A percentile compares a stretch with the other conserved stretches of the same genome.
Evolutionary conservation across 2,888 invertebrate species (phyloP).

Genomic region (Eupithecia tripunctaria): DNA sequence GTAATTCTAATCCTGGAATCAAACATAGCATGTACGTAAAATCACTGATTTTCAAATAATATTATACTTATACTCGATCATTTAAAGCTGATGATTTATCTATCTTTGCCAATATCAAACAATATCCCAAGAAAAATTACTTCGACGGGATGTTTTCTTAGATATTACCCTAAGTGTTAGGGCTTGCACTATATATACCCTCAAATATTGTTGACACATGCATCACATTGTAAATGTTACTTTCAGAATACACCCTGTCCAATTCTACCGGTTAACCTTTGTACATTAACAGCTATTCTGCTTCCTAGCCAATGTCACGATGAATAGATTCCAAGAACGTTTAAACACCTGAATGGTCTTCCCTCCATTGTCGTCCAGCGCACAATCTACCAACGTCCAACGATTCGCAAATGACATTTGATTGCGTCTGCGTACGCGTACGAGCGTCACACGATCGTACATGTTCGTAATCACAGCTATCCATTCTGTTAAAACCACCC

Average conservation of each 20-base stretch:
- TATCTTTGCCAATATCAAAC: neutral
- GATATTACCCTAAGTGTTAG: too few species aligned
- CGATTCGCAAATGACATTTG: conserved; percentile 58
- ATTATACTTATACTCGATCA: too few species aligned
- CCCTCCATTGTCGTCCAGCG: conserved; percentile 23
- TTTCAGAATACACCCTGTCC: neutral
- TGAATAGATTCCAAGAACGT: conserved; percentile 13
- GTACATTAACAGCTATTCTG: neutral
- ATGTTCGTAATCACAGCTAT: conserved; percentile 83
- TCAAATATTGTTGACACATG: neutral
- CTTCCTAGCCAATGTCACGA: conserved; percentile 9
- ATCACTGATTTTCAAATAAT: neutral
- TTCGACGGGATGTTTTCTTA: too few species aligned
- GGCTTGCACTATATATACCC: too few species aligned
- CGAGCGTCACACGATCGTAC: conserved; percentile 71
- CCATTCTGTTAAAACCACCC: conserved; percentile 86
- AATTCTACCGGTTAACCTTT: neutral
- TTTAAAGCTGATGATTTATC: too few species aligned
- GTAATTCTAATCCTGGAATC: neutral
- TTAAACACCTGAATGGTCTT: conserved; percentile 19
- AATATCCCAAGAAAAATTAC: too few species aligned
- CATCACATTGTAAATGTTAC: neutral
- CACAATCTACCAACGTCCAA: conserved; percentile 51
- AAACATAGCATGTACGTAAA: neutral
- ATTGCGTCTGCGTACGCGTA: conserved; percentile 58